A percentile compares a stretch with the other conserved stretches of the same genome.
Conservation (phyloP, 2,888 invertebrate genomes). For the Dryobotodes eremita region DNA sequence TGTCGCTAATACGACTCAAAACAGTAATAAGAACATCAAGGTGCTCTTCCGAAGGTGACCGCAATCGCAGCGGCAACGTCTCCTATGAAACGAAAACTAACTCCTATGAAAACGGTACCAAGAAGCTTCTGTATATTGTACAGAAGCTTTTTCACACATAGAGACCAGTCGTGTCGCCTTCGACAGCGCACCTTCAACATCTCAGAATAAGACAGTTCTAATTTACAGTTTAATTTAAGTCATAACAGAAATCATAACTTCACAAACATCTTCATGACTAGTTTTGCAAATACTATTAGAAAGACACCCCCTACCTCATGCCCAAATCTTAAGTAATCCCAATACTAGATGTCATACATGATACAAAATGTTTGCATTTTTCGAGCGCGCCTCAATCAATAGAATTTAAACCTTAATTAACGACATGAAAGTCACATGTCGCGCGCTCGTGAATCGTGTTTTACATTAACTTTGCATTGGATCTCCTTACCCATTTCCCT, state of each 20-base stretch:
- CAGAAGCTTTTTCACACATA: not conserved
- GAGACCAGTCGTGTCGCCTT: not conserved
- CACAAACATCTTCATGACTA: too few relatives aligned
- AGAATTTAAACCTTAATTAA: not conserved
- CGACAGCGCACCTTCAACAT: not conserved
- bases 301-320: not conserved
- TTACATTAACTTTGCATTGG: not conserved
- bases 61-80: not conserved
- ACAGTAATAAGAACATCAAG: not conserved
- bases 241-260: not conserved
- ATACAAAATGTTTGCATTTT: not conserved
- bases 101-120: not conserved
- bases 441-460: not conserved
- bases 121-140: not conserved
- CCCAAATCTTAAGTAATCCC: too few relatives aligned
- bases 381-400: not conserved
- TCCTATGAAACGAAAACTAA: too few relatives aligned
- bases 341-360: not conserved
- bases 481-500: conserved; percentile 97
- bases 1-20: not conserved
- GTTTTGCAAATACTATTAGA: not conserved
- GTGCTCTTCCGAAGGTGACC: not conserved
- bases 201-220: not conserved
- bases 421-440: not conserved
- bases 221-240: not conserved